Base-by-base conservation (phyloP, 2,797 vertebrate genomes). In the Coregonus suidteri region DNA sequence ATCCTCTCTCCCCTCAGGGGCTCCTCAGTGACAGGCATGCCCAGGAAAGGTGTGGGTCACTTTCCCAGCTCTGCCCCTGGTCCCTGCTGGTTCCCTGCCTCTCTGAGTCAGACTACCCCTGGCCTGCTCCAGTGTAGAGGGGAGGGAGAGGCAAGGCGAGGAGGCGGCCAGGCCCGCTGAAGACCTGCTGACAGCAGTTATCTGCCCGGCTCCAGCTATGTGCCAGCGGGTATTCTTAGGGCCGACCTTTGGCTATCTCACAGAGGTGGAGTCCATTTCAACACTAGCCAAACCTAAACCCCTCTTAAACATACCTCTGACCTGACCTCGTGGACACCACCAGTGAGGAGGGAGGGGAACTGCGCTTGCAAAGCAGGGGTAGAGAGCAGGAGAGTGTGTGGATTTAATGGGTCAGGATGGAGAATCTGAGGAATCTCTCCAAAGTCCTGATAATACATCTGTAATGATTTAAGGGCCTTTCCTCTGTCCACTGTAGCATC, bases 211-310 rank as follows among this genome's bases (percentile, higher is more conserved):
- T n/a, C 34, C 35, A 56, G 25, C 47, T 41, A 25, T 4, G 20
- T 25, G 18, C 13, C 67, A 71, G 51, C 34, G 71, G 41, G 82
- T 90, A 90, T 90, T 88, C 82, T 87, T 86, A 86, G 88, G 74
- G 74, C 71, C 77, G 81, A 89, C 86, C 82, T 88, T 86, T 82
- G 79, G 34, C 31, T 83, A 59, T 83, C 66, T 30, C 30, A 16
- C 20, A 59, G 59, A 31, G 9, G 47, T 35, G 25, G 35, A 41
- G 35, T 25, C 67, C 64, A 37, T 67, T 79, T 35, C 4, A 70
- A 75, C 67, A 16, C 14, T 37, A 31, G 35, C 30, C 14, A 54
- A 18, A 20, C 30, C 66, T 67, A 14, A 34, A 16, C 30, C 65
- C 65, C 30, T 66, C 25, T 11, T 31, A 30, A 34, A 3, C 64